Conservation (phyloP, 1,140 invertebrate species). For the Cydia splendana region DNA sequence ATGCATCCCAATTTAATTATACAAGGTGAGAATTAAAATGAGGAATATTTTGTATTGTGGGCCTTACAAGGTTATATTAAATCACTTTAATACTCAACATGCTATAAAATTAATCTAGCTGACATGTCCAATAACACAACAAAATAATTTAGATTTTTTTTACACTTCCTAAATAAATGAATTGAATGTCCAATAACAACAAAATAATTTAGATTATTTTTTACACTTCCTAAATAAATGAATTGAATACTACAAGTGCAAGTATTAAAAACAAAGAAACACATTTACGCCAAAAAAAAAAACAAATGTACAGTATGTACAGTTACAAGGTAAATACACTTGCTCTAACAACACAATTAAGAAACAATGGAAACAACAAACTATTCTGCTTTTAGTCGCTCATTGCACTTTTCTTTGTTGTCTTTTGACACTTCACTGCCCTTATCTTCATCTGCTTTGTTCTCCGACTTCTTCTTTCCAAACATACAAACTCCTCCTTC, state of each 20-base stretch:
- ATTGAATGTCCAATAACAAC: not conserved
- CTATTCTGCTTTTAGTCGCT: conserved; percentile 19
- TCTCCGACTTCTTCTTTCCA: conserved; percentile 39
- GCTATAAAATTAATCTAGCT: not conserved
- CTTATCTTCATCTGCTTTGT: conserved; percentile 46
- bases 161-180: not conserved
- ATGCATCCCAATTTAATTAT: no score
- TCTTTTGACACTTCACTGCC: conserved; percentile 33
- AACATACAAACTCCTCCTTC: conserved; percentile 76
- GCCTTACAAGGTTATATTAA: not conserved
- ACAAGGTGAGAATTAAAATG: no score
- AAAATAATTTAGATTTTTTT: no score
- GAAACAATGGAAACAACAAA: not conserved
- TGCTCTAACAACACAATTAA: not conserved
- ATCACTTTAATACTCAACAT: not conserved
- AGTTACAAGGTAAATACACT: not conserved
- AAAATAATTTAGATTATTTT: no score
- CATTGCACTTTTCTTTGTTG: conserved; percentile 10
- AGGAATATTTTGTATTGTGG: no score
- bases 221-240: not conserved
- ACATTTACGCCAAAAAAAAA: not conserved
- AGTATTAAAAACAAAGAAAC: not conserved
- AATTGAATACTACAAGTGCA: not conserved
- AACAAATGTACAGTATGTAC: no score
- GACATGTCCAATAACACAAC: not conserved